Percentiles rank a stretch among this genome's conserved stretches.
Conservation (phyloP, 2,113 vertebrate species). For the Narcine bancroftii region DNA sequence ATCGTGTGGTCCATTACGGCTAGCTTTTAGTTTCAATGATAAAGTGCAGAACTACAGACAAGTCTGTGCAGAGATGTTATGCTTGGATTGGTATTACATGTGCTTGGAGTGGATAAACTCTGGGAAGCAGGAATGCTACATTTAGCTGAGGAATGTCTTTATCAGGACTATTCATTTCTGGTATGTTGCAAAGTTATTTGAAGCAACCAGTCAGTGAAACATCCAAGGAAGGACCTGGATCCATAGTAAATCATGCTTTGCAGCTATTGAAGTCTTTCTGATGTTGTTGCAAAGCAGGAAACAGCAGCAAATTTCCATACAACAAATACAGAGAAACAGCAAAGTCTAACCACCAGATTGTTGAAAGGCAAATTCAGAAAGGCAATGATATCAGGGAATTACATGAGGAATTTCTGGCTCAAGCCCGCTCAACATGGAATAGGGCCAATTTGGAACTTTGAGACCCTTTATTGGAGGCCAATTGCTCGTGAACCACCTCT, state of each 20-base stretch:
- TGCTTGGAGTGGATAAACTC: not conserved
- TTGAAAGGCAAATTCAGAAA: no score
- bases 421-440: no score
- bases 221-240: not conserved
- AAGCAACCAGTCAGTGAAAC: not conserved
- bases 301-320: not conserved
- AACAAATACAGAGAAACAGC: not conserved
- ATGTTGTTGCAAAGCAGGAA: not conserved
- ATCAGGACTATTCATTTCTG: not conserved
- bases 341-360: not conserved
- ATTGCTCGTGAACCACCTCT: no score
- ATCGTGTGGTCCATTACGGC: not conserved
- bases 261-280: not conserved
- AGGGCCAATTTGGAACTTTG: no score
- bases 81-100: constrained; percentile 8
- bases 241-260: not conserved
- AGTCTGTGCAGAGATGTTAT: not conserved
- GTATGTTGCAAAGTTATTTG: not conserved
- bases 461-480: no score
- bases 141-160: not conserved
- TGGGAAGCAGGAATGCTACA: not conserved
- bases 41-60: not conserved
- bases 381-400: no score
- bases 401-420: no score
- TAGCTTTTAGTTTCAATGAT: not conserved